Percentiles rank a stretch among this genome's conserved stretches.
Evolutionary conservation across 2,888 invertebrate genomes (phyloP).

Genomic region (Marronus borbonicus): DNA sequence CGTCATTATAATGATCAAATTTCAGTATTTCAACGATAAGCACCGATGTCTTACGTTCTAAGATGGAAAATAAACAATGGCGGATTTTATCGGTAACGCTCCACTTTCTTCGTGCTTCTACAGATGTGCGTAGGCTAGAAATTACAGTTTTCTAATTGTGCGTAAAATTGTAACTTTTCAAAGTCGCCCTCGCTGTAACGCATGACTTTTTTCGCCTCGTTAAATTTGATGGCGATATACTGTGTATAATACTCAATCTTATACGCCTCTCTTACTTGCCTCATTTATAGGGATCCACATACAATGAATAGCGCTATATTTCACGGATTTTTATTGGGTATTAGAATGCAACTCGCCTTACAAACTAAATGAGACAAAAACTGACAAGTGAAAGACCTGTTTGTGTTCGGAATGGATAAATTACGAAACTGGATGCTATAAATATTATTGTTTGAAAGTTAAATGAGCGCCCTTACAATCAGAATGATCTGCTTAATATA

Average conservation of each 20-base stretch:
- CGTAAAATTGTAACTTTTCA: not conserved
- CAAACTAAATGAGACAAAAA: slow-evolving; percentile 20
- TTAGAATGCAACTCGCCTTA: not conserved
- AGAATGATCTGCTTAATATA: not conserved
- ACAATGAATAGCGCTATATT: slow-evolving; percentile 24
- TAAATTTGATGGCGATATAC: slow-evolving; percentile 9
- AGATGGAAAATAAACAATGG: too few species aligned
- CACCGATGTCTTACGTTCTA: too few species aligned
- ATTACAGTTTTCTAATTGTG: slow-evolving; percentile 14
- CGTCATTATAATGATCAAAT: too few species aligned
- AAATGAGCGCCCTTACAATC: not conserved
- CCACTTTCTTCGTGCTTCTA: too few species aligned
- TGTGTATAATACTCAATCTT: not conserved
- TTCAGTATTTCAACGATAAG: too few species aligned
- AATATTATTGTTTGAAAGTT: slow-evolving; percentile 2
- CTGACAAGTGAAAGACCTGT: not conserved
- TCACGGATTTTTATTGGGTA: slow-evolving; percentile 21
- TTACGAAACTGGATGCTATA: slow-evolving; percentile 13
- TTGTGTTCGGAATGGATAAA: not conserved
- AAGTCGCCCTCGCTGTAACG: not conserved
- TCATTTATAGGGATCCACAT: slow-evolving; percentile 13
- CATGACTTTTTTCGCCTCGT: not conserved
- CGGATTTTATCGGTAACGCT: too few species aligned
- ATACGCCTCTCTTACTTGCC: not conserved
- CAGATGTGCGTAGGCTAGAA: not conserved